Evolutionary conservation across 2,113 vertebrate species (phyloP).

Genomic region (Nettapus auritus): DNA sequence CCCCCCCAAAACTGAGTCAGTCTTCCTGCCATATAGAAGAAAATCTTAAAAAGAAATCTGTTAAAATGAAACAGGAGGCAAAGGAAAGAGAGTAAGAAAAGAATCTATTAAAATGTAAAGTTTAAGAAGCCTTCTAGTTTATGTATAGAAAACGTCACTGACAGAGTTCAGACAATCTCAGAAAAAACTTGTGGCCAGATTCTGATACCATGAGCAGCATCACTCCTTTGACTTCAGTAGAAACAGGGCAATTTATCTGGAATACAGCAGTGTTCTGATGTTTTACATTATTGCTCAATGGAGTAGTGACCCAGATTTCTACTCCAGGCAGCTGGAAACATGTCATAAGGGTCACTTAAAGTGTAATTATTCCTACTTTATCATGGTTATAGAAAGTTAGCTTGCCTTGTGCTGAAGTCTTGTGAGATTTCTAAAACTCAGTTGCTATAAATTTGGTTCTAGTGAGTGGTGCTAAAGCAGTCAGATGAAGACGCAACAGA

Average conservation of each 20-base stretch:
- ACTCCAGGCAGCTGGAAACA: neutral
- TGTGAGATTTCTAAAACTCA: neutral
- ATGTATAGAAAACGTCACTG: neutral
- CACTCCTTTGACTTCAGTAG: neutral
- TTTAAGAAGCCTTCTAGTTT: neutral
- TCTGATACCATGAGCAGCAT: neutral
- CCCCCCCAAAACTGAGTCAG: neutral
- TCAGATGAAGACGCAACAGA: neutral
- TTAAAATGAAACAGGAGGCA: neutral
- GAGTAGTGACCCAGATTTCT: conserved; percentile 16
- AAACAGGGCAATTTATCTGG: neutral
- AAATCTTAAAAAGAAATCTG: neutral
- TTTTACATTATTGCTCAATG: neutral
- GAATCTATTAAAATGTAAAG: neutral
- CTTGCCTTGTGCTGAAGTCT: neutral
- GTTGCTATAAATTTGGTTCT: neutral
- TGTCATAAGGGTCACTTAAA: conserved; percentile 13
- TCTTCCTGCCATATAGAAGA: neutral
- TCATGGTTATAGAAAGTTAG: neutral
- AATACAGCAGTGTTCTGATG: neutral
- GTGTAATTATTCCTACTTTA: conserved; percentile 31
- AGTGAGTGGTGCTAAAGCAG: neutral
- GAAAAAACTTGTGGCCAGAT: neutral
- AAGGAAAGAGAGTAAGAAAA: neutral
- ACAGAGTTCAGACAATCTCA: neutral